Base-by-base conservation (phyloP, 1,140 invertebrate genomes). In the Drosophila chauvacae region DNA sequence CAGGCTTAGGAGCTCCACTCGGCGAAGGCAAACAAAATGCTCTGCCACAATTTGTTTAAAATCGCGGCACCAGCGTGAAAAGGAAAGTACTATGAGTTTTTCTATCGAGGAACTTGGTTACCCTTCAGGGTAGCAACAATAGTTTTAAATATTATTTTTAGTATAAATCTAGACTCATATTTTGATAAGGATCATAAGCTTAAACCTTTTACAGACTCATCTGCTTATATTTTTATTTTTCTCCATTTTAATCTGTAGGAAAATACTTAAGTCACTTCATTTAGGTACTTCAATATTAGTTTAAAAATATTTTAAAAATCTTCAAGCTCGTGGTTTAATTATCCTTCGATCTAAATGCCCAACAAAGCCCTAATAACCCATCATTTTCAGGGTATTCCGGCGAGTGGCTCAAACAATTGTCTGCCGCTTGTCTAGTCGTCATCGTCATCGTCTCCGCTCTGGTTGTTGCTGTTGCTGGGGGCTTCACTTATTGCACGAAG, bases 381-480 rank as follows among this genome's bases (percentile, higher is more conserved):
- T 0, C 5, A 10, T 53, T 59, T 37, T 7, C 6, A 77, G 62
- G 20, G 72, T 76, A 68, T 50, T 7, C 16, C 37, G 23, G 64
- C 62, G 51, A 83, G 70, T 83, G 76, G 80, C 85, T 77, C 53
- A 77, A 81, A 66, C 73, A 80, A 87, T 87, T 84, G 84, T 87
- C 84, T 87, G 84, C 84, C 44, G 60, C 84, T 75, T 88, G 84
- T 87, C 84, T 87, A 87, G 84, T 55, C 78, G 80, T 79, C 81
- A 83, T 80, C 80, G 76, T 87, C 79, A 69, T 81, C 65, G 47
- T 50, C 57, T 53, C 48, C 53, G 81, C 57, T 81, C 59, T 42
- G 48, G 56, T 61, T 68, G 74, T 51, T 42, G 57, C 20, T 28
- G 35, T 18, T 20, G 63, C 39, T 26, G 37, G 33, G 33, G 33